A percentile compares a stretch with the other conserved stretches of the same genome.
Evolutionary conservation across 2,797 vertebrate genomes (phyloP).

Genomic region (Sebastiscus albofasciatus): DNA sequence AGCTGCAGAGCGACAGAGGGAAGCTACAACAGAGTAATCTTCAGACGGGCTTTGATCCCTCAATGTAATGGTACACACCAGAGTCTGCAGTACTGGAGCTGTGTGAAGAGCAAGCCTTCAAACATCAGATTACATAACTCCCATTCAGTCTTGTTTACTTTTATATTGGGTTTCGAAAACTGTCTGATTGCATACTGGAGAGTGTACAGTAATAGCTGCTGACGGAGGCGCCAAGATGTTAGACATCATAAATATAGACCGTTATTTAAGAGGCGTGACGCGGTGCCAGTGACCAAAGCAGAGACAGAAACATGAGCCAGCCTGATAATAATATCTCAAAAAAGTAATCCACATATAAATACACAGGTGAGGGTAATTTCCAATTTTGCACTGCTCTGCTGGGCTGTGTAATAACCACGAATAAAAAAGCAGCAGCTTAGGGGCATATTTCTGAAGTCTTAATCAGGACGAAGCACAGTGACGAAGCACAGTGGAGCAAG

Average conservation of each 20-base stretch:
- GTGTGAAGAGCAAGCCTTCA: conserved; percentile 18
- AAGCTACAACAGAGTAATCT: conserved; percentile 23
- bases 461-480: conserved; percentile 12
- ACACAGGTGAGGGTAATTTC: conserved; percentile 34
- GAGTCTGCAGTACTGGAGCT: neutral
- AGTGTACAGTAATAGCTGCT: conserved; percentile 25
- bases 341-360: conserved; percentile 5
- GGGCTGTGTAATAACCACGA: conserved; percentile 22
- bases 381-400: conserved; percentile 17
- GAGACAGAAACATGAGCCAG: conserved; percentile 31
- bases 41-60: conserved; percentile 37
- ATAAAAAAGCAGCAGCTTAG: neutral
- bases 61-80: conserved; percentile 12
- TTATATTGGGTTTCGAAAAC: conserved; percentile 8
- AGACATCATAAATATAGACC: conserved; percentile 57
- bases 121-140: conserved; percentile 24
- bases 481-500: conserved; percentile 1
- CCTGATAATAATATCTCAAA: conserved; percentile 19
- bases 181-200: conserved; percentile 16
- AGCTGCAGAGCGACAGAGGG: conserved; percentile 18
- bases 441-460: conserved; percentile 27
- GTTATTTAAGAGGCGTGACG: conserved; percentile 33
- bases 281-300: conserved; percentile 10
- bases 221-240: conserved; percentile 28
- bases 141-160: conserved; percentile 21